A percentile compares a stretch with the other conserved stretches of the same genome.
These are phyloP conservation scores for Torymus auratus DNA, from an alignment of 2,888 invertebrate genomes.

Conservation along the genomic window DNA sequence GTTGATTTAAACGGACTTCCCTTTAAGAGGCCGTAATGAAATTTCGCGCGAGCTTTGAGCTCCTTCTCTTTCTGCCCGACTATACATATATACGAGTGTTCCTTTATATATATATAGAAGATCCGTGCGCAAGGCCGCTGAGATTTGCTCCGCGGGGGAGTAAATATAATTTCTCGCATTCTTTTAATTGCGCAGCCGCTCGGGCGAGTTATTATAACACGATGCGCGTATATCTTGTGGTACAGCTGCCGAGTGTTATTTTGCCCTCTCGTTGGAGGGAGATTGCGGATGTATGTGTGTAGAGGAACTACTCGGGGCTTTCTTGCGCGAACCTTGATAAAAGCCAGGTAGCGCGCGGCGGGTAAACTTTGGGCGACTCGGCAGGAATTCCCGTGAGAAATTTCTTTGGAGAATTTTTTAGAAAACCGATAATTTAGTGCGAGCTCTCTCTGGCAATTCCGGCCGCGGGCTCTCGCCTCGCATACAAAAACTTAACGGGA, in stretches of 20 bases:
- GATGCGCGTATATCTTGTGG: too few species aligned
- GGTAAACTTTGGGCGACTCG: conserved; percentile 25
- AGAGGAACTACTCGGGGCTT: neutral
- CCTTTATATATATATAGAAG: too few species aligned
- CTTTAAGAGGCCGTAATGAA: conserved; percentile 41
- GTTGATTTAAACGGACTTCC: conserved; percentile 34
- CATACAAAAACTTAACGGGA: conserved; percentile 12
- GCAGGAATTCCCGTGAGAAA: conserved; percentile 39
- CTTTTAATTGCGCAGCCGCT: too few species aligned
- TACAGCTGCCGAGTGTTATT: too few species aligned
- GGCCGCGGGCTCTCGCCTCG: neutral
- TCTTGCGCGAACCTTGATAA: conserved; percentile 46
- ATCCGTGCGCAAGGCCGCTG: too few species aligned
- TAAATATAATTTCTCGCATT: too few species aligned
- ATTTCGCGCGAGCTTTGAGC: conserved; percentile 26
- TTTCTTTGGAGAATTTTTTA: conserved; percentile 47
- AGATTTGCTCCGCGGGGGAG: too few species aligned
- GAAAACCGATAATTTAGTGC: conserved; percentile 49
- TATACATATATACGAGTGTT: too few species aligned
- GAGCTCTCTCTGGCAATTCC: neutral
- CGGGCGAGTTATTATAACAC: too few species aligned
- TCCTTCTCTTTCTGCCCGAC: too few species aligned
- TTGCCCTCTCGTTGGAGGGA: neutral
- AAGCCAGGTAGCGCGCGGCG: conserved; percentile 36
- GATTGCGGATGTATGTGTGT: neutral